These are phyloP conservation scores for Trematomus bernacchii DNA, from an alignment of 2,797 vertebrate genomes.

Conservation along the genomic window DNA sequence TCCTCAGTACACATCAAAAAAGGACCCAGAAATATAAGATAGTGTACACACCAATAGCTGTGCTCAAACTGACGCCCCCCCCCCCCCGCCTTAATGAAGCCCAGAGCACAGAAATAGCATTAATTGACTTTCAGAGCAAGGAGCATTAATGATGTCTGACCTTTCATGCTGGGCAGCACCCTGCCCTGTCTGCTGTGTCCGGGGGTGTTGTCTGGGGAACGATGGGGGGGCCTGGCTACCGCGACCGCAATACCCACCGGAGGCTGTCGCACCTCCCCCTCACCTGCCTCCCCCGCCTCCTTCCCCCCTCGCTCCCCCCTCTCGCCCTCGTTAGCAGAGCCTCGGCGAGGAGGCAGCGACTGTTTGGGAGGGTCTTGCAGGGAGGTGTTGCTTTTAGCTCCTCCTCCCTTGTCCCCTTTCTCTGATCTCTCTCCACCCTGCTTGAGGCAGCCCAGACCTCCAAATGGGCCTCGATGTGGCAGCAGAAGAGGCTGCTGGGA, in stretches of 20 bases:
- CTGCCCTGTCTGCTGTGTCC: constrained; percentile 88
- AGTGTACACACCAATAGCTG: not conserved
- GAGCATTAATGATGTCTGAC: constrained; percentile 78
- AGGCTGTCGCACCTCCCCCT: constrained; percentile 94
- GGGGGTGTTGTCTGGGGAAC: constrained; percentile 84
- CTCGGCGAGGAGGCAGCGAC: constrained; percentile 84
- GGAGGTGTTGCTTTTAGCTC: constrained; percentile 77
- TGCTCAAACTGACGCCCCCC: not conserved
- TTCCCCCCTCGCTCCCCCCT: constrained; percentile 85
- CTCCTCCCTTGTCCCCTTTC: constrained; percentile 75
- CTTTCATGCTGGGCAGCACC: constrained; percentile 85
- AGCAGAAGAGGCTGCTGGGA: constrained; percentile 90
- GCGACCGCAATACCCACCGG: constrained; percentile 96
- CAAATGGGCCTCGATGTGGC: constrained; percentile 92
- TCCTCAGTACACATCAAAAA: constrained; percentile 15
- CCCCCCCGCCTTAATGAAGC: not conserved
- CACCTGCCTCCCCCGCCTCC: constrained; percentile 84
- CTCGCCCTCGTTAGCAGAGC: constrained; percentile 86
- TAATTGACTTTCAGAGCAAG: constrained; percentile 51
- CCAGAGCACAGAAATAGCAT: constrained; percentile 37
- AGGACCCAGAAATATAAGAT: constrained; percentile 2
- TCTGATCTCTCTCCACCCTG: constrained; percentile 86
- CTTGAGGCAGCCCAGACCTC: constrained; percentile 91
- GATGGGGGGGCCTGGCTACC: constrained; percentile 89
- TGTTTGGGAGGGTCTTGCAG: constrained; percentile 86